A percentile compares a stretch with the other conserved stretches of the same genome.
Evolutionary conservation across 35 echinoderm and acorn worm genomes (phyloP).

Genomic region (Hemicentrotus pulcherrimus): DNA sequence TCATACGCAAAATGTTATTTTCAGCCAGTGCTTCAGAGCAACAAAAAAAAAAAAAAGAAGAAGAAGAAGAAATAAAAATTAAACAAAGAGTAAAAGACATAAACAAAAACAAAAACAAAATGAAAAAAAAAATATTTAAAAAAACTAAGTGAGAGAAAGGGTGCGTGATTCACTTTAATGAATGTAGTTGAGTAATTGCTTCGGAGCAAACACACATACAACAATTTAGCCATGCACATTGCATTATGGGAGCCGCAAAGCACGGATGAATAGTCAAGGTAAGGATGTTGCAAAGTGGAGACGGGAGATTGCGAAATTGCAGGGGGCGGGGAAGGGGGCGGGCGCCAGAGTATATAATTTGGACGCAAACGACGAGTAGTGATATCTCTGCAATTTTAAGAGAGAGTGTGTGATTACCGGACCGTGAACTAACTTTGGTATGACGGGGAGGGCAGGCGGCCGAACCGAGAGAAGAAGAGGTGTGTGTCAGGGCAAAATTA

Average conservation of each 20-base stretch:
- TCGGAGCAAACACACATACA: background rate
- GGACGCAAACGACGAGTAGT: background rate
- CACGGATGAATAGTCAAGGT: too few species aligned
- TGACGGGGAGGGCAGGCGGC: constrained; percentile 82
- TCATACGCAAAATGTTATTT: background rate
- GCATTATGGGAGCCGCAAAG: background rate
- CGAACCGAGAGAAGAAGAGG: constrained; percentile 64
- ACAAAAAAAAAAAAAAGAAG: too few species aligned
- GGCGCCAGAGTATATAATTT: background rate
- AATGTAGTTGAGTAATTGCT: background rate
- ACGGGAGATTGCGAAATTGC: background rate
- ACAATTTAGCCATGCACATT: background rate
- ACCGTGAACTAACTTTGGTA: constrained; percentile 97
- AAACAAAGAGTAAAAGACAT: too few species aligned
- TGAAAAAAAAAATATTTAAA: too few species aligned
- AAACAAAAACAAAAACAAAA: too few species aligned
- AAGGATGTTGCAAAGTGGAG: background rate
- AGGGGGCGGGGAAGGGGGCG: background rate
- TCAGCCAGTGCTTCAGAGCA: background rate
- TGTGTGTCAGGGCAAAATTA: constrained; percentile 88
- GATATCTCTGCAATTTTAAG: background rate
- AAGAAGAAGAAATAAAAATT: too few species aligned
- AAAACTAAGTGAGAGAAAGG: background rate
- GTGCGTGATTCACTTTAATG: background rate
- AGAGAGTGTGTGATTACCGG: constrained; percentile 61